Evolutionary conservation across 2,888 invertebrate genomes (phyloP), one percentile per base, ranked within the genome.

Genomic region (Stramonita haemastoma): DNA sequence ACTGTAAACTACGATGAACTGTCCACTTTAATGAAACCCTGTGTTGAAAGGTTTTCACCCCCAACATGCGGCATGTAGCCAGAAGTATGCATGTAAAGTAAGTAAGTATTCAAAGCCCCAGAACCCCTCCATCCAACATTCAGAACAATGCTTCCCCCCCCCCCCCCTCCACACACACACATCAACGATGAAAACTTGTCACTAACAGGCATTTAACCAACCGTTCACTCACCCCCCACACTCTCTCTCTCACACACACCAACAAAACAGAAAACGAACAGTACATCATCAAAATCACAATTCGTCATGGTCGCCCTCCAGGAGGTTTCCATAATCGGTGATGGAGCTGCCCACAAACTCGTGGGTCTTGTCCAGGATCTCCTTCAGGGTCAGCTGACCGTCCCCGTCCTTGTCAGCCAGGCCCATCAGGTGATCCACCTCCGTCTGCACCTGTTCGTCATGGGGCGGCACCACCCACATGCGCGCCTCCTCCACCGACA

Each of bases 271-370:
- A 5, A 32, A 81, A 81, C 8, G 19, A 34, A 32, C 32, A 34
- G 32, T 13, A 81, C 13, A 4, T 81, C 36, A 85, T 6, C n/a
- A 66, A 26, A 13, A 85, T 90, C 87, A 91, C 56, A 91, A 92
- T 79, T 90, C 91, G 83, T 93, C 93, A 95, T 99, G 99, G 46
- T 46, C 46, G 46, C 46, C 46, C 22, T 66, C 26, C 91, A 99
- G 96, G n/a, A 98, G 98, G 95, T 99, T 98, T 0, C 99, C 99
- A 96, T 99, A 99, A 96, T 99, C 99, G 0, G 99, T 99, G 0
- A 98, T 99, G 96, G 99, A 99, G 0, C 99, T 99, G 79, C 99
- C 99, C 5, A 99, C 99, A 96, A 99, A 99, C 19, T 99, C 97
- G 96, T 99, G 99, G 95, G 99, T 99, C 95, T 99, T 98, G 88